Percentiles rank a stretch among this genome's conserved stretches.
phyloP scores from a whole-genome alignment of 2,113 vertebrate genomes.

The Xenopus borealis region DNA sequence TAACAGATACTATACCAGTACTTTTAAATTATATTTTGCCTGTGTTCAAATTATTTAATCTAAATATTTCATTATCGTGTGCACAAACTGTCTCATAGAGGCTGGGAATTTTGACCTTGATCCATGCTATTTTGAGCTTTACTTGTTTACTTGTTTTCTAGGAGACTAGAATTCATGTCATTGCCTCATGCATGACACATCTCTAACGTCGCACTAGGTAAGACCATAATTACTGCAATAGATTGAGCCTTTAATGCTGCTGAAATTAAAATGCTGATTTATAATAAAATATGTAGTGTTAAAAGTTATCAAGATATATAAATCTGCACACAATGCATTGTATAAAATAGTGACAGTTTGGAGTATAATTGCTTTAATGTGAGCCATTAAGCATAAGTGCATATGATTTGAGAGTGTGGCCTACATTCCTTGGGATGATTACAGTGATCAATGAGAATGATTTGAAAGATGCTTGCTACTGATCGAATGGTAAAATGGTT shows the following conservation, averaged over 20 bases:
- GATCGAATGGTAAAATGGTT: constrained; percentile 78
- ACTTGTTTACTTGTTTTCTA: no score
- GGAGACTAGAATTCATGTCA: no score
- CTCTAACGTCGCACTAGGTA: no score
- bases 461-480: constrained; percentile 83
- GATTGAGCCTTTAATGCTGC: constrained; percentile 59
- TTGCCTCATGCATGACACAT: no score
- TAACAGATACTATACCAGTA: no score
- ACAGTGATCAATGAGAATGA: constrained; percentile 88
- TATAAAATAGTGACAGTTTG: constrained; percentile 75
- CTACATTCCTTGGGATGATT: constrained; percentile 79
- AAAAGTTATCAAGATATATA: constrained; percentile 68
- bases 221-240: constrained; percentile 57
- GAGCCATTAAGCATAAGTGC: constrained; percentile 94
- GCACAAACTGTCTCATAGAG: no score
- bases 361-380: constrained; percentile 90
- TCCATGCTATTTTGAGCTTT: no score
- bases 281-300: constrained; percentile 65
- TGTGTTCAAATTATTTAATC: no score
- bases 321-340: constrained; percentile 62
- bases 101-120: no score
- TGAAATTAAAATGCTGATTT: constrained; percentile 67
- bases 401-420: constrained; percentile 85
- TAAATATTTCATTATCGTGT: no score
- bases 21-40: no score